Evolutionary conservation across 2,113 vertebrate genomes (phyloP), one percentile per base, ranked within the genome.

Genomic region (Austrofundulus limnaeus): DNA sequence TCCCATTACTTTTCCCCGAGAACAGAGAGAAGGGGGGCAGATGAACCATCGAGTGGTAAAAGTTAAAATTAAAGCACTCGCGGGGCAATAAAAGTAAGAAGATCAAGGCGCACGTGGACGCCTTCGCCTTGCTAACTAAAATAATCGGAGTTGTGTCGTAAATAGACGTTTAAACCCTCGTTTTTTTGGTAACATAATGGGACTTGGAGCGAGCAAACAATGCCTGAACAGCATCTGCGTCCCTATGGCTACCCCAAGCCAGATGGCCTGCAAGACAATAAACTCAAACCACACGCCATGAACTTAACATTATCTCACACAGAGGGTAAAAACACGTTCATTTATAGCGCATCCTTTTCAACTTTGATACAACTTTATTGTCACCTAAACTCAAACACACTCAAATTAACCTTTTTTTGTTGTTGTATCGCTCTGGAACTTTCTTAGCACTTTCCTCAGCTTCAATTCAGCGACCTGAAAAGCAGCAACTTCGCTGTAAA

Each of bases 261-360:
- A 90, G 90, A 89, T 90, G 88, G 85, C 87, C 81, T 47, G 23
- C 56, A 41, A 79, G 87, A 90, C 91, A 90, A 92, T 91, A 89
- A 88, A 88, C 77, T 83, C 76, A n/a, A 74, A 76, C 52, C 80
- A 66, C 72, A 78, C 48, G 34, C 72, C 73, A 50, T 80, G 65
- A 89, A 89, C 82, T 82, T 81, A 68, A 84, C 76, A 83, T 84
- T 69, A 78, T 57, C 50, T 66, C 23, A 62, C 52, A 71, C 15
- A 62, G 63, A 76, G 12, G 25, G 0, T 25, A 20, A 19, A 6
- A 5, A 10, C 34, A 31, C 51, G 11, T 38, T 0, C 17, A 50
- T 6, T 48, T 4, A 52, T 0, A 19, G 11, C 3, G 2, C 3
- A 14, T 39, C 43, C 61, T 66, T 28, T 28, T 28, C 28, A 3